These are phyloP conservation scores for Andrena hattorfiana DNA, from an alignment of 2,888 invertebrate genomes.

Conservation along the genomic window DNA sequence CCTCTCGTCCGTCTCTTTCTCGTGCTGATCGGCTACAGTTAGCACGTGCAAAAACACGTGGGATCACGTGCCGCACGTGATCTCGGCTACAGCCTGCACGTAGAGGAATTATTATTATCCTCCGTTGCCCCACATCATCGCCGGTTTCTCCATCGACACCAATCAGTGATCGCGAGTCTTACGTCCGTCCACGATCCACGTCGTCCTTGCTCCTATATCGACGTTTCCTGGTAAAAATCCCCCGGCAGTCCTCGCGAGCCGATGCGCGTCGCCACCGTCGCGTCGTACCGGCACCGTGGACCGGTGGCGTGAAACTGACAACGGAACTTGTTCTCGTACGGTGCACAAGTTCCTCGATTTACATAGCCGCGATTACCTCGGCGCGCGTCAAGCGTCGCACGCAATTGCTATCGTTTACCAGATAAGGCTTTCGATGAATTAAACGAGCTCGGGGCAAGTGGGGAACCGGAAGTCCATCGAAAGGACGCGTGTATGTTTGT, in stretches of 20 bases:
- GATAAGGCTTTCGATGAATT: slow-evolving; percentile 15
- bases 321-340: slow-evolving; percentile 22
- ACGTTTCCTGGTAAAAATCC: slow-evolving; percentile 44
- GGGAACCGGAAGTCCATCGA: slow-evolving; percentile 3
- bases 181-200: not conserved
- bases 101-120: slow-evolving; percentile 69
- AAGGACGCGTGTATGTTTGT: not conserved
- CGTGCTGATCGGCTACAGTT: slow-evolving; percentile 10
- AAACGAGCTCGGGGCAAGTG: not conserved
- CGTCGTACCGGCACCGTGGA: not conserved
- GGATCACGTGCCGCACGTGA: slow-evolving; percentile 83
- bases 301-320: not conserved
- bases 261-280: not conserved
- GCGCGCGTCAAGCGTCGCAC: slow-evolving; percentile 3
- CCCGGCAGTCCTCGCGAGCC: slow-evolving; percentile 20
- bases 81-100: slow-evolving; percentile 59
- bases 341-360: slow-evolving; percentile 28
- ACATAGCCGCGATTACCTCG: slow-evolving; percentile 4
- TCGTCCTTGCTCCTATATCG: slow-evolving; percentile 36
- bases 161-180: slow-evolving; percentile 7
- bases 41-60: slow-evolving; percentile 77
- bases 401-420: slow-evolving; percentile 15
- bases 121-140: slow-evolving; percentile 58
- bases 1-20: slow-evolving; percentile 31
- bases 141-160: slow-evolving; percentile 43